These are phyloP conservation scores for Chionomys nivalis DNA, from an alignment of 2,113 vertebrate species.

Conservation along the genomic window DNA sequence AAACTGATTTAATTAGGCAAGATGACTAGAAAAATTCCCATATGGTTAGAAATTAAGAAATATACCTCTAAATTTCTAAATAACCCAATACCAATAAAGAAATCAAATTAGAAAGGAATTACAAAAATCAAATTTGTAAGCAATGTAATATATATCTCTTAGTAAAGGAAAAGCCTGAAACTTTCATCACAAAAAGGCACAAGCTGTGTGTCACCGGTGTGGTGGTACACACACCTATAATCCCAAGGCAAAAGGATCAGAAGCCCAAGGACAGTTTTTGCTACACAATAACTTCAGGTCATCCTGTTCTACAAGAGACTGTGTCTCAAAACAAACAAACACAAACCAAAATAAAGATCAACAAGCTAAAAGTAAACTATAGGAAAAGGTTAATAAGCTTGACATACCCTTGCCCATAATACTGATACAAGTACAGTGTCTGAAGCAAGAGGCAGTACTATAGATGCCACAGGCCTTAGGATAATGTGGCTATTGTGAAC, in stretches of 20 bases:
- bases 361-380: background rate
- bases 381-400: background rate
- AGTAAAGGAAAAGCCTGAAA: slow-evolving; percentile 12
- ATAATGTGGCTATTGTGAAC: background rate
- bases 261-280: background rate
- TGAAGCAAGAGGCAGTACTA: background rate
- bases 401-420: background rate
- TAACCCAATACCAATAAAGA: background rate
- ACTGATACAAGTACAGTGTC: background rate
- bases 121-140: background rate
- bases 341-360: background rate
- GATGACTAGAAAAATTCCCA: slow-evolving; percentile 45
- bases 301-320: background rate
- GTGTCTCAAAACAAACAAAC: slow-evolving; percentile 4
- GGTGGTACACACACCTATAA: background rate
- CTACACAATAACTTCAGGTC: background rate
- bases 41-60: slow-evolving; percentile 49
- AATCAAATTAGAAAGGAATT: slow-evolving; percentile 31
- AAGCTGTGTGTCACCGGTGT: too few species aligned
- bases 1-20: background rate
- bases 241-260: too few species aligned
- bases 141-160: background rate
- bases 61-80: slow-evolving; percentile 40
- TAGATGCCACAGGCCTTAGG: background rate
- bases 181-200: background rate